phyloP scores from a whole-genome alignment of 2,888 invertebrate species.

The Pheosia gnoma region DNA sequence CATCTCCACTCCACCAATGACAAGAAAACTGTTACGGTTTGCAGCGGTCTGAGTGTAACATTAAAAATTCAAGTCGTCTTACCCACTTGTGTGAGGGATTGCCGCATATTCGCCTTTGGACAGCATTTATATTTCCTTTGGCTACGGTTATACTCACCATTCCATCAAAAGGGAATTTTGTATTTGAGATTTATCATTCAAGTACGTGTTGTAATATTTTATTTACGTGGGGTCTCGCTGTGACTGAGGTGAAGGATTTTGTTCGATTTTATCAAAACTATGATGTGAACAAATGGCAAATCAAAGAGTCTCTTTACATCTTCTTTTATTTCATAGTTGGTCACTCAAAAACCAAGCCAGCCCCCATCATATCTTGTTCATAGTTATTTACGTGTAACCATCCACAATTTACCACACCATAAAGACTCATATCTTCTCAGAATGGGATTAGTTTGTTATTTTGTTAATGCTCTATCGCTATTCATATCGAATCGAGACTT shows the following conservation, averaged over 20 bases:
- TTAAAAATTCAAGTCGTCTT: slow-evolving; percentile 83
- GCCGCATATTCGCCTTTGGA: slow-evolving; percentile 81
- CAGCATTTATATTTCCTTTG: slow-evolving; percentile 83
- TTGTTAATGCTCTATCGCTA: too few relatives aligned
- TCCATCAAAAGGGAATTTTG: slow-evolving; percentile 60
- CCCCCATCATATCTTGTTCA: too few relatives aligned
- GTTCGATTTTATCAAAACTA: neutral
- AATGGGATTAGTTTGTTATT: too few relatives aligned
- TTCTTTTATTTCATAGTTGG: too few relatives aligned
- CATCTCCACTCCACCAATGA: slow-evolving; percentile 83
- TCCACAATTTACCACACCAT: too few relatives aligned
- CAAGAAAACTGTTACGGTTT: slow-evolving; percentile 85
- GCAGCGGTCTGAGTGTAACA: slow-evolving; percentile 84
- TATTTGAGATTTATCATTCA: slow-evolving; percentile 48
- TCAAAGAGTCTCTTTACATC: too few relatives aligned
- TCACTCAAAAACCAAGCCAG: too few relatives aligned
- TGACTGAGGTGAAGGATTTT: neutral
- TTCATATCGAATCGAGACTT: too few relatives aligned
- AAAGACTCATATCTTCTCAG: too few relatives aligned
- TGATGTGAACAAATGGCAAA: too few relatives aligned
- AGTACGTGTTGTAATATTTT: slow-evolving; percentile 36
- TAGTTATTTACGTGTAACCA: too few relatives aligned
- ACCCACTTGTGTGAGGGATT: slow-evolving; percentile 85
- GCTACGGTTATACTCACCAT: slow-evolving; percentile 65
- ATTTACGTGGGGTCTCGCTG: slow-evolving; percentile 25